Conservation (phyloP, 2,113 vertebrate genomes). For the Notarius quadriscutis region DNA sequence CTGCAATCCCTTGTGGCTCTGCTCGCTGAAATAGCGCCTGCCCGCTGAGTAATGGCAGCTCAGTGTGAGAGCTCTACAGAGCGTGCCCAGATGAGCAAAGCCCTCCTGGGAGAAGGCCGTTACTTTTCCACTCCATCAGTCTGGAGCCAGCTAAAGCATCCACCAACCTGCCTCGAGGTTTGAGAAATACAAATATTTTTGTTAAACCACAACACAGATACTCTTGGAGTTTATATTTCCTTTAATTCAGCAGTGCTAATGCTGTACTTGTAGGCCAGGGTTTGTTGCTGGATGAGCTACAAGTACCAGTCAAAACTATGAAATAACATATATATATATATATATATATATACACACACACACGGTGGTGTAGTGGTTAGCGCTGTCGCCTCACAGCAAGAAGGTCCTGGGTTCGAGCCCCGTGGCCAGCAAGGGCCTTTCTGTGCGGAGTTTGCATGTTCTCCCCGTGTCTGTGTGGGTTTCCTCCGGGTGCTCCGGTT, state of each 20-base stretch:
- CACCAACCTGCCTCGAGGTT: constrained; percentile 29
- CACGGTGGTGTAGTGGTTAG: too few relatives aligned
- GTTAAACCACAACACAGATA: constrained; percentile 39
- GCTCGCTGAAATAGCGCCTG: constrained; percentile 37
- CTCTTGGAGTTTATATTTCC: constrained; percentile 38
- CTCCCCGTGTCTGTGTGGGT: too few relatives aligned
- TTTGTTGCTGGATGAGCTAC: constrained; percentile 16
- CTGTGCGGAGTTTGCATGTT: too few relatives aligned
- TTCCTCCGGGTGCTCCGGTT: too few relatives aligned
- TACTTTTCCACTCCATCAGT: constrained; percentile 50
- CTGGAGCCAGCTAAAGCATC: constrained; percentile 34
- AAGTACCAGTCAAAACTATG: too few relatives aligned
- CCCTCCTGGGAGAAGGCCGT: constrained; percentile 30
- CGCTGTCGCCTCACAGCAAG: too few relatives aligned
- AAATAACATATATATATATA: too few relatives aligned
- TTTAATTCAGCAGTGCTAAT: constrained; percentile 15
- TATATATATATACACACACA: too few relatives aligned
- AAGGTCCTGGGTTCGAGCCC: too few relatives aligned
- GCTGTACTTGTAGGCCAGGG: constrained; percentile 5
- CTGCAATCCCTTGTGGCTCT: constrained; percentile 28
- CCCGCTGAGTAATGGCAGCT: constrained; percentile 47
- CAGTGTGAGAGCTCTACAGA: constrained; percentile 35
- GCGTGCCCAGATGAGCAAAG: constrained; percentile 46
- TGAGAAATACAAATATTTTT: constrained; percentile 52
- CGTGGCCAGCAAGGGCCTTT: too few relatives aligned